Percentiles rank a stretch among this genome's conserved stretches.
These are phyloP conservation scores for Varecia variegata DNA, from an alignment of 2,797 vertebrate genomes.

Conservation along the genomic window DNA sequence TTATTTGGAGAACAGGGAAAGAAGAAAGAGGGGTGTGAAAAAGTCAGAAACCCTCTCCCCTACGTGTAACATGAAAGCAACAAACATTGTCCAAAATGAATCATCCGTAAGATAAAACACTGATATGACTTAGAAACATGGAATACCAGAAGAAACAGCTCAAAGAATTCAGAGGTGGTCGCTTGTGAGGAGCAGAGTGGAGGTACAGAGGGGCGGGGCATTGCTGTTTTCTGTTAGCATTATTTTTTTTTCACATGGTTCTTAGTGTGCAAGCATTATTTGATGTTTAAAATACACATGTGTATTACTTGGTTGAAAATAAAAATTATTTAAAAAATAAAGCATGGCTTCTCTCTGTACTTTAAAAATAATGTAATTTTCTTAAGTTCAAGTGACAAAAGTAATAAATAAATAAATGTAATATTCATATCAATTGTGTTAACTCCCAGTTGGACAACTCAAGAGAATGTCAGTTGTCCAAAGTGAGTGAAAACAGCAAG, in stretches of 20 bases:
- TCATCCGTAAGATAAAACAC: neutral
- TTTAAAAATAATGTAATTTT: neutral
- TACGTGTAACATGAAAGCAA: neutral
- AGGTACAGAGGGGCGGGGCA: fast-evolving
- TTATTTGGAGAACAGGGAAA: neutral
- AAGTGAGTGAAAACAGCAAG: neutral
- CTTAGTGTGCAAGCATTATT: too few species aligned
- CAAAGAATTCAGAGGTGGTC: neutral
- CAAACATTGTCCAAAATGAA: neutral
- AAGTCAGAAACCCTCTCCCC: neutral
- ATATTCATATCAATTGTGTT: neutral
- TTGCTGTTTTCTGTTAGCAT: neutral
- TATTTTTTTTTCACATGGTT: neutral
- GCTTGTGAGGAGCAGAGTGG: neutral
- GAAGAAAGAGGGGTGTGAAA: neutral
- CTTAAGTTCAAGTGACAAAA: too few species aligned
- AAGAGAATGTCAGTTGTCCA: neutral
- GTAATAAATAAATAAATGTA: neutral
- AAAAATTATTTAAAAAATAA: neutral
- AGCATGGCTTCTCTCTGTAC: neutral
- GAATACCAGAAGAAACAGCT: neutral
- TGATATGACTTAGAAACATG: neutral
- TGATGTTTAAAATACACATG: neutral
- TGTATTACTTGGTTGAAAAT: neutral
- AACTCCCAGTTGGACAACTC: neutral